phyloP scores from a whole-genome alignment of 1,140 invertebrate species.

The Eumaeus atala region DNA sequence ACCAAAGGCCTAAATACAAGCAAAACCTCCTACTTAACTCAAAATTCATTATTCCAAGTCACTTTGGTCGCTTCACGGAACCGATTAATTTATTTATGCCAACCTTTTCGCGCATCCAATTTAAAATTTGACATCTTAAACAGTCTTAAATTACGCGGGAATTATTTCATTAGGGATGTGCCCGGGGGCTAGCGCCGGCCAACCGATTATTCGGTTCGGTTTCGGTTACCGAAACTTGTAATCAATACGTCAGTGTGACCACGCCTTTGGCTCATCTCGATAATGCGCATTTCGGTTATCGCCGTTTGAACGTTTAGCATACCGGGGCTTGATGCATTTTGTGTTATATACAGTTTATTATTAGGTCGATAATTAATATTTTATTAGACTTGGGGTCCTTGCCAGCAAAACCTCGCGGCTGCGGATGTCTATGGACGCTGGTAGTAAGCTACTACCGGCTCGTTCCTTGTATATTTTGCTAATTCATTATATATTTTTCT shows the following conservation, averaged over 20 bases:
- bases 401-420: too few species aligned
- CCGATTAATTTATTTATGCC: conserved; percentile 66
- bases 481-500: too few species aligned
- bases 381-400: too few species aligned
- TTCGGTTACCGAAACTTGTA: conserved; percentile 57
- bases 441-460: too few species aligned
- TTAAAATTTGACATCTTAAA: conserved; percentile 73
- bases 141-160: conserved; percentile 68
- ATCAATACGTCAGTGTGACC: conserved; percentile 59
- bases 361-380: too few species aligned
- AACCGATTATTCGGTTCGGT: conserved; percentile 24
- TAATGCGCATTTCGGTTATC: too few species aligned
- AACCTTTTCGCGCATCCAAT: conserved; percentile 68
- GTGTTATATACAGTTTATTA: too few species aligned
- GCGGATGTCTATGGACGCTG: too few species aligned
- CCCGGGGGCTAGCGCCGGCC: conserved; percentile 35
- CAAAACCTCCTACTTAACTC: conserved; percentile 32
- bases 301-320: too few species aligned
- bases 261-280: conserved; percentile 53
- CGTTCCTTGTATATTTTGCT: too few species aligned
- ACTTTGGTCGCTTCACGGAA: conserved; percentile 53
- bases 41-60: conserved; percentile 51
- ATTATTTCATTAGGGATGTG: conserved; percentile 67
- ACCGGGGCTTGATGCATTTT: too few species aligned
- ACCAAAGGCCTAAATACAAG: conserved; percentile 19